Conservation (phyloP, 2,888 invertebrate genomes). For the Leptura quadrifasciata region DNA sequence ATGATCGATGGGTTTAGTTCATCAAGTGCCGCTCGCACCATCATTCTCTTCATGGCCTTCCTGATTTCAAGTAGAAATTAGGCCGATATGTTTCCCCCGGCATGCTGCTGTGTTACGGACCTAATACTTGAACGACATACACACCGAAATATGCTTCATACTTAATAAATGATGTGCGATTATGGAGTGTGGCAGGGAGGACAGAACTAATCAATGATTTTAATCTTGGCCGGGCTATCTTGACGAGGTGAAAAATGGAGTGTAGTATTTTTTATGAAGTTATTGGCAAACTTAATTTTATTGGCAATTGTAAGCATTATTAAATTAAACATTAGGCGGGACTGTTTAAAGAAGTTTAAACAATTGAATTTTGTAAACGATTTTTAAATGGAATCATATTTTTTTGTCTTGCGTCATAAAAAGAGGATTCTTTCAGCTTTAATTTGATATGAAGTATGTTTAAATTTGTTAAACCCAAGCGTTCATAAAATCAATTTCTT, state of each 20-base stretch:
- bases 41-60: constrained; percentile 63
- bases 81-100: constrained; percentile 60
- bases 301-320: no score
- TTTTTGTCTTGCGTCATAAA: no score
- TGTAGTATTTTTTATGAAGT: no score
- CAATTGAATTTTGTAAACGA: no score
- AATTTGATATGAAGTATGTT: no score
- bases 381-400: no score
- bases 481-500: no score
- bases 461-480: no score
- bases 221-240: constrained; percentile 8
- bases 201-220: constrained; percentile 24
- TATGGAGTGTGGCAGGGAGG: constrained; percentile 18
- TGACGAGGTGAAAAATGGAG: not conserved
- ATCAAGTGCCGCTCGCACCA: constrained; percentile 70
- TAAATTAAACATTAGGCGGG: no score
- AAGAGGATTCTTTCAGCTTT: no score
- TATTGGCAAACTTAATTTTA: no score
- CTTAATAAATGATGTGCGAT: constrained; percentile 47
- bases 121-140: constrained; percentile 42
- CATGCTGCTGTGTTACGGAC: constrained; percentile 17
- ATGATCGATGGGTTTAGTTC: constrained; percentile 83
- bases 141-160: constrained; percentile 45
- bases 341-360: no score
- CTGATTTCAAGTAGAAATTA: constrained; percentile 60